These are phyloP conservation scores for Cherax quadricarinatus DNA, from an alignment of 1,140 invertebrate species.

Conservation along the genomic window DNA sequence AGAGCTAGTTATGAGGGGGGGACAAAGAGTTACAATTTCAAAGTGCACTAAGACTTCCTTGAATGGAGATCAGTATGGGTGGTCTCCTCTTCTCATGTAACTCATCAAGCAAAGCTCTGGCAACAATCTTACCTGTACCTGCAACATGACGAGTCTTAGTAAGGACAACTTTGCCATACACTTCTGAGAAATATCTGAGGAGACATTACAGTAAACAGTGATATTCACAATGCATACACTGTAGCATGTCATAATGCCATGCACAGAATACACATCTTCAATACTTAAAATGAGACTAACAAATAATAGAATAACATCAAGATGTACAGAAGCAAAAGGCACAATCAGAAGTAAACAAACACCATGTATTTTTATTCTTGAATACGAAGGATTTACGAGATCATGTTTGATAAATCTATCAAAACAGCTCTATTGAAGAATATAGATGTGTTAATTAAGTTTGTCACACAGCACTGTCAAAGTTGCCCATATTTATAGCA, in stretches of 20 bases:
- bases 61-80: not conserved
- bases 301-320: not conserved
- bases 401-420: too few relatives aligned
- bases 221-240: not conserved
- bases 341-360: not conserved
- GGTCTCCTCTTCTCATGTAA: not conserved
- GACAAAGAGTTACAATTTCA: not conserved
- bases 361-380: too few relatives aligned
- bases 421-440: too few relatives aligned
- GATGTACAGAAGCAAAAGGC: not conserved
- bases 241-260: not conserved
- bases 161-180: not conserved
- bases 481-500: too few relatives aligned
- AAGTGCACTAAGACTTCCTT: not conserved
- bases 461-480: too few relatives aligned
- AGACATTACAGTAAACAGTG: not conserved
- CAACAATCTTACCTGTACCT: constrained; percentile 17
- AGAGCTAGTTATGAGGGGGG: not conserved
- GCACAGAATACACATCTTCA: not conserved
- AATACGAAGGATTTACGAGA: too few relatives aligned
- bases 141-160: not conserved
- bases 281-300: too few relatives aligned
- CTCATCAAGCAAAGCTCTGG: constrained; percentile 5
- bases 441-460: too few relatives aligned
- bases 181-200: not conserved